These are phyloP conservation scores for Lepidocolaptes lacrymiger DNA, from an alignment of 2,797 vertebrate genomes.

Conservation along the genomic window DNA sequence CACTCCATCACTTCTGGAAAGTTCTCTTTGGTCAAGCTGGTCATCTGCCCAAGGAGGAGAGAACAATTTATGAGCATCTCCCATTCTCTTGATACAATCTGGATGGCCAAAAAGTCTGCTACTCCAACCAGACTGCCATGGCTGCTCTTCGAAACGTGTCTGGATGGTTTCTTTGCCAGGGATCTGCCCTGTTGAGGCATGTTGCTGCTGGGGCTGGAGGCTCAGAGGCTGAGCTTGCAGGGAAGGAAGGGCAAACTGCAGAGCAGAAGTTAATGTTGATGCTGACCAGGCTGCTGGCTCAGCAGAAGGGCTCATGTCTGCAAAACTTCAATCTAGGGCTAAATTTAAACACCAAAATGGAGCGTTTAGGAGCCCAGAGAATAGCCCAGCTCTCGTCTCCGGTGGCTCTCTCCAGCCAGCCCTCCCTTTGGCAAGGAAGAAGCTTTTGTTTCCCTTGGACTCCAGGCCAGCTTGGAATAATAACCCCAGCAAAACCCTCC, in stretches of 20 bases:
- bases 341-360: constrained; percentile 44
- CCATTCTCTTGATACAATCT: background rate
- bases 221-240: accelerated
- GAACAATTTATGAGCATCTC: background rate
- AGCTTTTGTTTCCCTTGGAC: constrained; percentile 48
- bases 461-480: background rate
- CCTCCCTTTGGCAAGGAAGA: constrained; percentile 44
- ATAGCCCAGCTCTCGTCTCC: background rate
- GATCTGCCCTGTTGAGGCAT: background rate
- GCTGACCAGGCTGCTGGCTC: background rate
- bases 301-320: background rate
- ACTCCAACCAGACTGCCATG: background rate
- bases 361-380: background rate
- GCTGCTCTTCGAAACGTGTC: accelerated
- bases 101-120: background rate
- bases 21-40: background rate
- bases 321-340: background rate
- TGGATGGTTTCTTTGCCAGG: background rate
- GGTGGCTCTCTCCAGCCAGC: background rate
- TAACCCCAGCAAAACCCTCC: background rate
- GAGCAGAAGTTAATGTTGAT: background rate
- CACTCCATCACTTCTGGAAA: background rate
- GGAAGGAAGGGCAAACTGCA: background rate
- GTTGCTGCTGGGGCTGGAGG: background rate
- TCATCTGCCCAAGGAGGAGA: background rate